Evolutionary conservation across 2,888 invertebrate species (phyloP).

Genomic region (Temnothorax rugatulus): DNA sequence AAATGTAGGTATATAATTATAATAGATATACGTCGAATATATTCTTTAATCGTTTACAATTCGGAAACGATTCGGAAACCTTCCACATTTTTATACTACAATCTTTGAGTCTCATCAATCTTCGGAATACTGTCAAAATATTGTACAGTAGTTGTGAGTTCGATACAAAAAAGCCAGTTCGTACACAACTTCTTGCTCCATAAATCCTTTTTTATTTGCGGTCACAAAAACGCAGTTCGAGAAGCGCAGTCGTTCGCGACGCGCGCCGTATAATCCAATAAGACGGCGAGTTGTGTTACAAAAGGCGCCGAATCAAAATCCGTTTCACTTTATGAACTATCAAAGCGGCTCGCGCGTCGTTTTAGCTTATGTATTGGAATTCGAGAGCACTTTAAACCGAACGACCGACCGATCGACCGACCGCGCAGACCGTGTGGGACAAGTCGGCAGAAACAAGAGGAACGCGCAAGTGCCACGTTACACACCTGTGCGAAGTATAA

Average conservation of each 20-base stretch:
- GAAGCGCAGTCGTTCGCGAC: background rate
- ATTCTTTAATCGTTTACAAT: constrained; percentile 2
- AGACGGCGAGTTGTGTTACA: constrained; percentile 75
- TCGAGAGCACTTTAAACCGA: constrained; percentile 66
- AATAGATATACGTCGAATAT: background rate
- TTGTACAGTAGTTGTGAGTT: background rate
- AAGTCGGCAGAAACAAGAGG: constrained; percentile 20
- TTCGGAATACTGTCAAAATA: background rate
- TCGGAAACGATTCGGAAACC: background rate
- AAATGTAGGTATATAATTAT: background rate
- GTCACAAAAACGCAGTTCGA: background rate
- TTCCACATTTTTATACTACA: background rate
- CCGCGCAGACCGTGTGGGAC: constrained; percentile 10
- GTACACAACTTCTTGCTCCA: background rate
- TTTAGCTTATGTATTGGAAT: constrained; percentile 75
- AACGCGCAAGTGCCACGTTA: constrained; percentile 29
- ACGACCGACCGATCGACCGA: background rate
- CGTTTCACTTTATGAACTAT: constrained; percentile 82
- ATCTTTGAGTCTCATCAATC: background rate
- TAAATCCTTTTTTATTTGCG: constrained; percentile 19
- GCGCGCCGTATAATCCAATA: constrained; percentile 2
- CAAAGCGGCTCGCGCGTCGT: constrained; percentile 76
- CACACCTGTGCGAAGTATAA: constrained; percentile 41
- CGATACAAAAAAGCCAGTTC: background rate
- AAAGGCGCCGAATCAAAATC: constrained; percentile 83